Evolutionary conservation across 2,888 invertebrate species (phyloP), one percentile per base, ranked within the genome.

Genomic region (Drosophila algonquin): DNA sequence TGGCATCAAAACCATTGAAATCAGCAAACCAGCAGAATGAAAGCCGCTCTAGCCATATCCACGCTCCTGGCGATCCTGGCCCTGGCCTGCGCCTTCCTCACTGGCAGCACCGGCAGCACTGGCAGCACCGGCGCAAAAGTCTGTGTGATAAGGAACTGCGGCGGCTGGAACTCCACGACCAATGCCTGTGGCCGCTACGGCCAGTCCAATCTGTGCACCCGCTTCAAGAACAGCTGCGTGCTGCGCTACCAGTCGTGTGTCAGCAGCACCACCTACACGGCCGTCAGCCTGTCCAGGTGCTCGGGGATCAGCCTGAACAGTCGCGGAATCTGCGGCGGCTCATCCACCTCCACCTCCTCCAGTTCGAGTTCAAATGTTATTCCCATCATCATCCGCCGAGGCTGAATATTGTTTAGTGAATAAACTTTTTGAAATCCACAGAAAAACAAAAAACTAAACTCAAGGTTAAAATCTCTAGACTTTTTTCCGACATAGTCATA

Each of bases 141-240:
- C 27, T 83, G 83, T 27, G 12, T 70, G 3, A 27, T 85, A 0
- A 5, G 5, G 24, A 65, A 74, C 44, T 83, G 83, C 54, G 60
- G 71, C 32, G 60, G 71, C 32, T 45, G 16, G 6, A 46, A 14
- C 35, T 16, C 73, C 5, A 57, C 18, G 1, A 51, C 10, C 7
- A 72, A 73, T 46, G 74, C 65, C 9, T 83, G 83, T 21, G 85
- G 18, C 6, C 74, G 73, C 7, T 52, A n/a, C n/a, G 82, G 82
- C 1, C 0, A 51, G 21, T 82, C 83, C 16, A 81, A 79, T 81
- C 79, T 75, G 1, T 83, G 83, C 67, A 63, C 60, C 6, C 82
- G 74, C 10, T 83, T 83, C 68, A 24, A 7, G 32, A 83, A 82
- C 68, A 72, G n/a, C 14, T 83, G 83, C 51, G 9, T 44, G 10